Base-by-base conservation (phyloP, 2,113 vertebrate species). In the Silurus meridionalis region DNA sequence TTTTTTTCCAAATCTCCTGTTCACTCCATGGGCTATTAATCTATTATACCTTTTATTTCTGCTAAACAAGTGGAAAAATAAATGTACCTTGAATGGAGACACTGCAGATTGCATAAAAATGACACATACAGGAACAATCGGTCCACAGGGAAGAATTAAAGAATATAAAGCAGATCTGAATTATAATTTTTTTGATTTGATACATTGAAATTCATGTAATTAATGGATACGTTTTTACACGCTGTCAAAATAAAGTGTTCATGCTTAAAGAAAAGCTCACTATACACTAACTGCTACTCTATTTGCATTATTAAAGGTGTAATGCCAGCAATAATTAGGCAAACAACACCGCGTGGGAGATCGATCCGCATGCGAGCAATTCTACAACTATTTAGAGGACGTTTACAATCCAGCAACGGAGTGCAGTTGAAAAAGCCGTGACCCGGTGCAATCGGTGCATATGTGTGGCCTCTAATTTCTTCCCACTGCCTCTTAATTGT, bases 1-100 rank as follows among this genome's bases (percentile, higher is more conserved):
- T 2, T 37, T 37, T 37, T 37, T 37, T 60, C 9, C 6, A n/a
- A 57, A 46, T 48, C 37, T 48, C 28, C 46, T 86, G 28, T 60
- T 61, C 60, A 66, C 48, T 55, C 46, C 21, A 67, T 21, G 23
- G 74, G 10, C 84, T 85, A 74, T 80, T 53, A 67, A 85, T 67
- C 28, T 37, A 67, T 85, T 69, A 80, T 69, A 85, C 13, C 61
- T 85, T 80, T 85, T 80, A 79, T 55, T 79, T 80, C 83, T 84
- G 69, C 37, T 74, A 57, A 74, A 55, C 57, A 74, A 83, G 69
- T 74, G 67, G 83, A 61, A 84, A 84, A 84, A 71, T 74, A 84
- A 84, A 74, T 72, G 69, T 69, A 80, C 78, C 28, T 21, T 28
- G 37, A 80, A 61, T 80, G 19, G 19, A 80, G 28, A 61, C 57